phyloP scores from a whole-genome alignment of 2,797 vertebrate species.

The Sibirionetta formosa region DNA sequence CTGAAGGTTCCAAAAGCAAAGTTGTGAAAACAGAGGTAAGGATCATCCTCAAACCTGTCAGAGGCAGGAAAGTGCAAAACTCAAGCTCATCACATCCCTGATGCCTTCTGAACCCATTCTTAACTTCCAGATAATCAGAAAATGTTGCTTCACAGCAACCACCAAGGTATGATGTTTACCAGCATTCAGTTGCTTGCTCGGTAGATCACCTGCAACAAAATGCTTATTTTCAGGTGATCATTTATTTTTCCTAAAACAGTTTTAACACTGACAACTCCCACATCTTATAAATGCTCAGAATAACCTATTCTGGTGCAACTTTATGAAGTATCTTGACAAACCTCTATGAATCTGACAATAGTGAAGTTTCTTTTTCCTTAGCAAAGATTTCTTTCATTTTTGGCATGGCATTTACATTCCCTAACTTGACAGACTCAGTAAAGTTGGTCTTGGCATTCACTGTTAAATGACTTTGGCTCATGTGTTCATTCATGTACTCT shows the following conservation, averaged over 20 bases:
- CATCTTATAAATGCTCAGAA: background rate
- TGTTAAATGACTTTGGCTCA: background rate
- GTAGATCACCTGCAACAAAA: background rate
- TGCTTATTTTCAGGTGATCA: background rate
- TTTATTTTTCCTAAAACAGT: background rate
- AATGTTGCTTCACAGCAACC: accelerated
- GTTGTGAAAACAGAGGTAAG: background rate
- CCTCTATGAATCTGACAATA: background rate
- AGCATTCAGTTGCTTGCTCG: background rate
- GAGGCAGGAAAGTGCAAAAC: background rate
- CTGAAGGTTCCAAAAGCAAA: background rate
- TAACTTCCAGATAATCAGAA: background rate
- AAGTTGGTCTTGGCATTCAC: background rate
- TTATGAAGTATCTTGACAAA: background rate
- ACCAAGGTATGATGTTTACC: background rate
- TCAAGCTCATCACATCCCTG: background rate
- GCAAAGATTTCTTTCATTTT: background rate
- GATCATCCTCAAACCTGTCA: background rate
- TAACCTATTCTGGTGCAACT: background rate
- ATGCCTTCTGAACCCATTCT: background rate
- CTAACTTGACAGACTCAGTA: background rate
- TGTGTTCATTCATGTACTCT: background rate
- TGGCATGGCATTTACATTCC: slow-evolving; percentile 10
- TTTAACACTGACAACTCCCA: background rate
- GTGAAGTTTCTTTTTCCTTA: slow-evolving; percentile 3